phyloP scores from a whole-genome alignment of 2,113 vertebrate species.

The Galbula dea region DNA sequence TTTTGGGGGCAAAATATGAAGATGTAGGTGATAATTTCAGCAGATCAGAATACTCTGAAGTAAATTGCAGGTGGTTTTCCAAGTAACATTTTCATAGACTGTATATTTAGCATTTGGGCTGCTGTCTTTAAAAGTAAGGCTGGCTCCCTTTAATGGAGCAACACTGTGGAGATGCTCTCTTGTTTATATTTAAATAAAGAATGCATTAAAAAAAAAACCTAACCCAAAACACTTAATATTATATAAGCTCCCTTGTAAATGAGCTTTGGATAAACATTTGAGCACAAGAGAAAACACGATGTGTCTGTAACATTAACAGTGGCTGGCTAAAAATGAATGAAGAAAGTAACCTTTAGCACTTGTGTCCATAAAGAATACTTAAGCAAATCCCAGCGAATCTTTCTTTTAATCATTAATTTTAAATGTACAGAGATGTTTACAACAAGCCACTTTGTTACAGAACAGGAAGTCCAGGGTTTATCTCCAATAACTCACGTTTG shows the following conservation, averaged over 20 bases:
- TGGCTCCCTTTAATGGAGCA: not conserved
- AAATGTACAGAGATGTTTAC: constrained; percentile 46
- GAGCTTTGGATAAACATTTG: constrained; percentile 72
- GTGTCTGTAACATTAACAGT: constrained; percentile 65
- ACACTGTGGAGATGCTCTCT: not conserved
- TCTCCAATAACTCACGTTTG: constrained; percentile 72
- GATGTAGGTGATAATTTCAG: constrained; percentile 64
- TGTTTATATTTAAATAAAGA: constrained; percentile 50
- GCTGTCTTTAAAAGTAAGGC: constrained; percentile 22
- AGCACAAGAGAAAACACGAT: constrained; percentile 64
- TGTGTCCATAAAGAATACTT: constrained; percentile 63
- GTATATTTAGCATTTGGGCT: constrained; percentile 35
- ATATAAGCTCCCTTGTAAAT: constrained; percentile 70
- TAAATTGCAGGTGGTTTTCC: constrained; percentile 62
- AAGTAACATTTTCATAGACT: constrained; percentile 63
- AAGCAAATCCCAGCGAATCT: constrained; percentile 54
- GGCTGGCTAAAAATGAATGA: constrained; percentile 66
- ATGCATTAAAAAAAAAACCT: not conserved
- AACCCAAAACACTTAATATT: constrained; percentile 52
- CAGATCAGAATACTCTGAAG: constrained; percentile 63
- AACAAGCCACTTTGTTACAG: constrained; percentile 58
- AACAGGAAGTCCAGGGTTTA: constrained; percentile 74
- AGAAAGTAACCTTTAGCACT: constrained; percentile 65
- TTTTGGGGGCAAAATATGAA: constrained; percentile 44
- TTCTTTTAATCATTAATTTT: constrained; percentile 67